Conservation (phyloP, 2,888 invertebrate species). For the Lamellibrachia satsuma region DNA sequence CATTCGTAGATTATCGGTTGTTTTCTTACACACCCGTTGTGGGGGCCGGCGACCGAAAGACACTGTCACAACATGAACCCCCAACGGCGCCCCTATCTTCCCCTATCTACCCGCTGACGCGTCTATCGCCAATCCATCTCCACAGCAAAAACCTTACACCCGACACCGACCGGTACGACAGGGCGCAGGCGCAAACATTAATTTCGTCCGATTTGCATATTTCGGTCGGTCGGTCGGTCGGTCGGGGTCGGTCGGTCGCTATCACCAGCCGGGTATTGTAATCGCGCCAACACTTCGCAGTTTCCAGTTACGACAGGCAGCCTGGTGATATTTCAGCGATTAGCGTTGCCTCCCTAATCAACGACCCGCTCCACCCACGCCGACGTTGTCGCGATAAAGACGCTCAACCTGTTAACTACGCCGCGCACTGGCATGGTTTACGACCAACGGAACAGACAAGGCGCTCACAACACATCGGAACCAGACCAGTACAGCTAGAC, state of each 20-base stretch:
- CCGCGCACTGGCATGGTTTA: not conserved
- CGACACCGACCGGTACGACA: not conserved
- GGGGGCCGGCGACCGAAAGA: not conserved
- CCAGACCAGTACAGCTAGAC: not conserved
- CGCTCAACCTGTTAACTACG: not conserved
- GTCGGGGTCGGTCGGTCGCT: not conserved
- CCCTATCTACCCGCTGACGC: slow-evolving; percentile 1
- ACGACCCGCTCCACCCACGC: not conserved
- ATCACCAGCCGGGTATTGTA: not conserved
- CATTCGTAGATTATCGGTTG: not conserved
- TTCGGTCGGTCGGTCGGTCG: not conserved
- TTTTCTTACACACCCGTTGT: not conserved
- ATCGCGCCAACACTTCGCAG: not conserved
- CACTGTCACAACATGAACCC: not conserved
- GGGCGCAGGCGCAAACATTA: not conserved
- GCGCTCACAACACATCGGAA: not conserved
- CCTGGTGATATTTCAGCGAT: not conserved
- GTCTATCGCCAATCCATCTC: not conserved
- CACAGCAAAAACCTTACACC: not conserved
- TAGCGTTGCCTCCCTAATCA: not conserved
- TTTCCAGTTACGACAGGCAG: not conserved
- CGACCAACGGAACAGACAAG: not conserved
- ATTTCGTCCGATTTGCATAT: not conserved
- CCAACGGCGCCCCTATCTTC: not conserved
- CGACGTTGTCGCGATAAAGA: not conserved